These are phyloP conservation scores for Microcaecilia unicolor DNA, from an alignment of 2,797 vertebrate species.

Conservation along the genomic window DNA sequence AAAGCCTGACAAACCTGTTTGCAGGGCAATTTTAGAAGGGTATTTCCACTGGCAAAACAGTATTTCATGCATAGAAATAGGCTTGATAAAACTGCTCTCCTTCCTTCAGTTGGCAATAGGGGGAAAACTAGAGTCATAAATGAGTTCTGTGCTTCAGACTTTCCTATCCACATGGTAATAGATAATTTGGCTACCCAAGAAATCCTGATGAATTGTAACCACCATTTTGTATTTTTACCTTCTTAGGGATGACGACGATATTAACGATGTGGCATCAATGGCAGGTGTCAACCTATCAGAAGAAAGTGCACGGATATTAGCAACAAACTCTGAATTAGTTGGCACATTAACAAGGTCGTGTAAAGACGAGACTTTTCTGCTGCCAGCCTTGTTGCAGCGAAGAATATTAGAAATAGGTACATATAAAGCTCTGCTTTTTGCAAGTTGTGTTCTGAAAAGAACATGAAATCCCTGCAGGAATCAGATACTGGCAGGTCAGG, in stretches of 20 bases:
- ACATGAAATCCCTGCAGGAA: background rate
- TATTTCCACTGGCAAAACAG: too few species aligned
- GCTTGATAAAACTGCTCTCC: too few species aligned
- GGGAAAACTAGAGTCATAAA: too few species aligned
- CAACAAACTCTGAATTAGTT: slow-evolving; percentile 86
- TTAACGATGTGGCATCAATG: slow-evolving; percentile 92
- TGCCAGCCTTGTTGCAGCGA: slow-evolving; percentile 67
- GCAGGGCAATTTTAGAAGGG: too few species aligned
- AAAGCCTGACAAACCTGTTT: too few species aligned
- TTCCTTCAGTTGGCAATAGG: too few species aligned
- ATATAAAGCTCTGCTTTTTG: too few species aligned
- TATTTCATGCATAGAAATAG: too few species aligned
- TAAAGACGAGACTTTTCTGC: slow-evolving; percentile 86
- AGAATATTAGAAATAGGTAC: slow-evolving; percentile 84
- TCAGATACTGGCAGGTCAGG: too few species aligned
- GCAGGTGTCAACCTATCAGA: slow-evolving; percentile 89
- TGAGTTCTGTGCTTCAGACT: too few species aligned
- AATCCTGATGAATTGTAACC: background rate
- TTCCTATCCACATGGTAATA: background rate
- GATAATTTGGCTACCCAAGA: too few species aligned
- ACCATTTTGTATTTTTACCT: background rate
- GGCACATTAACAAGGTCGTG: slow-evolving; percentile 85
- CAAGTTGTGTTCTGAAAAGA: background rate
- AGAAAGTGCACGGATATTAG: slow-evolving; percentile 86
- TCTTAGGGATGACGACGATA: slow-evolving; percentile 86